Evolutionary conservation across 2,113 vertebrate genomes (phyloP).

Genomic region (Lagopus muta): DNA sequence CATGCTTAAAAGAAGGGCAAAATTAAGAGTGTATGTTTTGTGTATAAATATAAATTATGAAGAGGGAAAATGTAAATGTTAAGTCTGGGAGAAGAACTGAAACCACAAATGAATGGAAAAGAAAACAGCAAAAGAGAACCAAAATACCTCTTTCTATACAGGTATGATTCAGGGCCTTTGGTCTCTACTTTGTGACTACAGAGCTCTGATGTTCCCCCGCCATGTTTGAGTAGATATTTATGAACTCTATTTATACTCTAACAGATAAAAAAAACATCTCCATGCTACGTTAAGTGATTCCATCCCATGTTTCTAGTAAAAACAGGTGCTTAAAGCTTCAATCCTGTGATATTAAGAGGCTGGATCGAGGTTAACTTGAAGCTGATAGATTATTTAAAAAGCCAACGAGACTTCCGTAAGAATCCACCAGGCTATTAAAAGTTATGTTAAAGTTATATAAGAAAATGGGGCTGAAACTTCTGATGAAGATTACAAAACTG

Average conservation of each 20-base stretch:
- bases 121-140: background rate
- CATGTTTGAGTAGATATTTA: background rate
- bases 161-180: background rate
- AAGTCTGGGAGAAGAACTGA: background rate
- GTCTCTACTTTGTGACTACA: background rate
- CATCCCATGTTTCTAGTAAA: background rate
- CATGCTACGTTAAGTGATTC: background rate
- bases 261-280: background rate
- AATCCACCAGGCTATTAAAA: background rate
- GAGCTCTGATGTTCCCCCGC: background rate
- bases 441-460: too few relatives aligned
- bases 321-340: background rate
- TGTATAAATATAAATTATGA: background rate
- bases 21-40: background rate
- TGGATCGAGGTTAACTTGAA: background rate
- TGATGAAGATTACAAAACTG: background rate
- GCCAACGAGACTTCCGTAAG: background rate
- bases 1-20: background rate
- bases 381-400: background rate
- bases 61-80: background rate
- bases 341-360: background rate
- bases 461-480: background rate
- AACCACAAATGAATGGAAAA: background rate
- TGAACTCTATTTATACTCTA: background rate
- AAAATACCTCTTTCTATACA: background rate